Conservation (phyloP, 1,140 invertebrate species). For the Eulimnadia texana region DNA sequence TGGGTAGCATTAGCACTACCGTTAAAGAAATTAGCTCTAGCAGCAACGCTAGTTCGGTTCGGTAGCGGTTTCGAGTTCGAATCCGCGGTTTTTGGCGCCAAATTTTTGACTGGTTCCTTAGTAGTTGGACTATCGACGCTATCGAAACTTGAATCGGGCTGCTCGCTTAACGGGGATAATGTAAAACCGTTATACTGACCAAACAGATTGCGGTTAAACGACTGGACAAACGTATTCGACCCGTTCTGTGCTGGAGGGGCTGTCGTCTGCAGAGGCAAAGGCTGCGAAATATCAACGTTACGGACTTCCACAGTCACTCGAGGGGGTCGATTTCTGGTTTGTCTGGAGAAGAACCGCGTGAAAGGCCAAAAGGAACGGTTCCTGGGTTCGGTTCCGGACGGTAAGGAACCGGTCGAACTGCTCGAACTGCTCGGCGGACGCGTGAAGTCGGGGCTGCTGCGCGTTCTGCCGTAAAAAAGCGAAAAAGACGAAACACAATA, state of each 20-base stretch:
- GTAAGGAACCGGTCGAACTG: neutral
- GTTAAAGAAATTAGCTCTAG: conserved; percentile 27
- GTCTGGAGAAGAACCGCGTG: neutral
- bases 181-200: conserved; percentile 74
- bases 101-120: conserved; percentile 32
- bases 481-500: conserved; percentile 3
- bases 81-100: conserved; percentile 32
- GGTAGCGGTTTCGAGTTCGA: conserved; percentile 21
- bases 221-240: too few species aligned
- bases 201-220: conserved; percentile 48
- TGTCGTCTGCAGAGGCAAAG: conserved; percentile 18
- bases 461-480: neutral
- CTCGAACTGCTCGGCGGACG: conserved; percentile 2
- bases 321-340: neutral
- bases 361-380: neutral
- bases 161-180: conserved; percentile 41
- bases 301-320: conserved; percentile 14
- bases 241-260: too few species aligned
- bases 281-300: conserved; percentile 21
- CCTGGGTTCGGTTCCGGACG: neutral
- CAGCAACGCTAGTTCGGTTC: conserved; percentile 10
- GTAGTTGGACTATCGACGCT: conserved; percentile 21
- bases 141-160: conserved; percentile 13
- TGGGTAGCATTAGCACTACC: conserved; percentile 13
- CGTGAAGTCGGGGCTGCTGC: conserved; percentile 7